phyloP scores from a whole-genome alignment of 2,888 invertebrate species.

The Steinernema carpocapsae region DNA sequence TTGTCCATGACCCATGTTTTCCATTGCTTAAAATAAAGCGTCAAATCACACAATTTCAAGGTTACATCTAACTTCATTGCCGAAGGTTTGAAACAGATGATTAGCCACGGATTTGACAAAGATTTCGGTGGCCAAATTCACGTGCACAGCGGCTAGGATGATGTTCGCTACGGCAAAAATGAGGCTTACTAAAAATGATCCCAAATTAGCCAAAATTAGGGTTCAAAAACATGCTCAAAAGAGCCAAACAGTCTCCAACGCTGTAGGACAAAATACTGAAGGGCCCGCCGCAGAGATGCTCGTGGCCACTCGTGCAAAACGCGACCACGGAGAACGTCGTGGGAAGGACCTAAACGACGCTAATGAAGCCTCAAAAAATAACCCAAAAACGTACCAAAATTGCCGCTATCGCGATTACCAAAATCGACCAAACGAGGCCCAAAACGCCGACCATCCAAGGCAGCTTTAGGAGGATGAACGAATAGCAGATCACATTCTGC shows the following conservation, averaged over 20 bases:
- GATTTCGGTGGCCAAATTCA: slow-evolving; percentile 1
- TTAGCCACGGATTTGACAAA: neutral
- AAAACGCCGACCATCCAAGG: slow-evolving; percentile 19
- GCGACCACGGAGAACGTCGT: slow-evolving; percentile 16
- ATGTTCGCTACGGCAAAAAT: neutral
- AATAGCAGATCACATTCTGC: neutral
- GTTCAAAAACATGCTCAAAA: neutral
- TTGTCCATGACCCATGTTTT: neutral
- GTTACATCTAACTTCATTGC: neutral
- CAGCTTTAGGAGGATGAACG: neutral
- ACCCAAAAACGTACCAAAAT: neutral
- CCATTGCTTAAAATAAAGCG: neutral
- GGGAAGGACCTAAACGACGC: neutral
- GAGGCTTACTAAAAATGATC: neutral
- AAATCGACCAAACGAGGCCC: neutral
- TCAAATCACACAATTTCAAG: neutral
- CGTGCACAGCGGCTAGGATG: neutral
- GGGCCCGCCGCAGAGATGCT: slow-evolving; percentile 7
- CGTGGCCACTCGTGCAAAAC: slow-evolving; percentile 3
- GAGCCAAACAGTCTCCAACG: neutral
- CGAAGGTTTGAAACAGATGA: neutral
- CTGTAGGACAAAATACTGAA: slow-evolving; percentile 23
- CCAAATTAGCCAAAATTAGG: neutral
- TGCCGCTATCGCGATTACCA: neutral
- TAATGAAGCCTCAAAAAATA: neutral